Percentiles rank a stretch among this genome's conserved stretches.
phyloP scores from a whole-genome alignment of 2,113 vertebrate species.

The Platanista minor region DNA sequence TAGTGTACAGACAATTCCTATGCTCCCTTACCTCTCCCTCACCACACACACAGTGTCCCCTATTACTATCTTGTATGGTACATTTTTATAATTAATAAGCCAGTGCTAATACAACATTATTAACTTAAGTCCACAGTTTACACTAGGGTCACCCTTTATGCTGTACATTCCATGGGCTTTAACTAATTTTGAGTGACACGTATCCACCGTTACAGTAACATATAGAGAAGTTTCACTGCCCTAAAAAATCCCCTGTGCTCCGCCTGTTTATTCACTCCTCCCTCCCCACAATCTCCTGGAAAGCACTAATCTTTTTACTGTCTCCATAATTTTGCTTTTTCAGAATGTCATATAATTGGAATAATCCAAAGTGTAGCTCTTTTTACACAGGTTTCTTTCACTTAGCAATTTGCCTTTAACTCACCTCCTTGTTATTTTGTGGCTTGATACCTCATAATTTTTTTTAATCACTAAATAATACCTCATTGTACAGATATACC shows the following conservation, averaged over 20 bases:
- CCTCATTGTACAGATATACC: too few species aligned
- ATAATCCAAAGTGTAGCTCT: background rate
- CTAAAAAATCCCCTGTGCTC: background rate
- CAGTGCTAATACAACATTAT: background rate
- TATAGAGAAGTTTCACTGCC: background rate
- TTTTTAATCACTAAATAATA: background rate
- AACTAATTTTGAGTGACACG: background rate
- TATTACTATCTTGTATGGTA: background rate
- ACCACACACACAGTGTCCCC: too few species aligned
- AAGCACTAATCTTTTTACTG: background rate
- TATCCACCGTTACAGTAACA: too few species aligned
- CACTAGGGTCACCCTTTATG: background rate
- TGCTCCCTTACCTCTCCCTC: accelerated
- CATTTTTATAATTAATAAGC: background rate
- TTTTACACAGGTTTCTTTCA: background rate
- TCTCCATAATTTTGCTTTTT: background rate
- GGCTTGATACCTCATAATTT: background rate
- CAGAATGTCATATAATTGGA: background rate
- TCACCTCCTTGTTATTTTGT: background rate
- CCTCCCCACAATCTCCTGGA: background rate
- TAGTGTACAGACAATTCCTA: background rate
- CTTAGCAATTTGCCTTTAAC: background rate
- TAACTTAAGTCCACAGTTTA: background rate
- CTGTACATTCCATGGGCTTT: background rate
- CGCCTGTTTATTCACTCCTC: background rate